Conservation (phyloP, 2,797 vertebrate species). For the Periophthalmus magnuspinnatus region DNA sequence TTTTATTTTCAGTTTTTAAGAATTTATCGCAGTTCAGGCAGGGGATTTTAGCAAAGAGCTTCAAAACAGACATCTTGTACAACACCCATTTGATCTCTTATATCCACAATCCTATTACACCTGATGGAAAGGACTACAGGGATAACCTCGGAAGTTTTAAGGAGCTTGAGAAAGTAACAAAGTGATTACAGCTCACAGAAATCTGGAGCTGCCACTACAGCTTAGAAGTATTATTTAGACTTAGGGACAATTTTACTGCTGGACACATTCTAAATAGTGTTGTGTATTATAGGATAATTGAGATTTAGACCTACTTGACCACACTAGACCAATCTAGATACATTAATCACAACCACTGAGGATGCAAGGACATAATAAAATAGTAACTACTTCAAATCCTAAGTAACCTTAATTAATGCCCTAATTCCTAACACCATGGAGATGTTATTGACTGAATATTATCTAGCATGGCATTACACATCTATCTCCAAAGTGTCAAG, state of each 20-base stretch:
- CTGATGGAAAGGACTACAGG: constrained; percentile 7
- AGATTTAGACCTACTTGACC: neutral
- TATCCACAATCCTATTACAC: constrained; percentile 5
- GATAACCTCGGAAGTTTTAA: constrained; percentile 14
- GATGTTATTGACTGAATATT: too few species aligned
- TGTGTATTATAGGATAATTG: neutral
- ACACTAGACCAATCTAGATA: too few species aligned
- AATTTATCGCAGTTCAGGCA: neutral
- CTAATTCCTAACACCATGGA: too few species aligned
- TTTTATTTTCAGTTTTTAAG: neutral
- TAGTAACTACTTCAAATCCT: too few species aligned
- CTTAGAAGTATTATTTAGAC: neutral
- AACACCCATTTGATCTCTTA: constrained; percentile 12
- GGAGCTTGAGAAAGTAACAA: neutral
- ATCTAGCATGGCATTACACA: too few species aligned
- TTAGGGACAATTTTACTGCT: constrained; percentile 7
- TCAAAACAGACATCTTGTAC: constrained; percentile 9
- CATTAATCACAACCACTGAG: too few species aligned
- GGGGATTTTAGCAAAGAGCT: constrained; percentile 6
- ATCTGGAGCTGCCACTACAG: neutral
- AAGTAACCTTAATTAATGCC: too few species aligned
- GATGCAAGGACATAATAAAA: too few species aligned
- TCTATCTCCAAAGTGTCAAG: too few species aligned
- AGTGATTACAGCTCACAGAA: constrained; percentile 2
- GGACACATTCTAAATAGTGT: neutral